Evolutionary conservation across 2,888 invertebrate species (phyloP).

Genomic region (Philhelius pedissequus): DNA sequence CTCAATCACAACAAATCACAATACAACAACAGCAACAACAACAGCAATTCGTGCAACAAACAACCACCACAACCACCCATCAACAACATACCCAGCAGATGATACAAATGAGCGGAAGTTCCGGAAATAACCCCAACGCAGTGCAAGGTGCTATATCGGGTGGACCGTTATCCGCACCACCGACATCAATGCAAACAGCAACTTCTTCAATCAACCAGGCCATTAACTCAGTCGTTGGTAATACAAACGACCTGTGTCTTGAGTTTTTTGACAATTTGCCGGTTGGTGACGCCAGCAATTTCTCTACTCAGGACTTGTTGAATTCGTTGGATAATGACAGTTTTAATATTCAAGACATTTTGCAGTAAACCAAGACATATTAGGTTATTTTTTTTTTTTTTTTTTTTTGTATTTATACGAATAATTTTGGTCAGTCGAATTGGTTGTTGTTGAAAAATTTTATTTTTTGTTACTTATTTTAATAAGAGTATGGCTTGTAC

Average conservation of each 20-base stretch:
- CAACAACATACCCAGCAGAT: conserved; percentile 76
- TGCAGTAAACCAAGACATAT: conserved; percentile 77
- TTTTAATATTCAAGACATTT: conserved; percentile 85
- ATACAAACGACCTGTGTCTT: conserved; percentile 85
- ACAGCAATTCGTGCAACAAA: conserved; percentile 77
- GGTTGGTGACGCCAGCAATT: conserved; percentile 86
- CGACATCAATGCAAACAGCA: conserved; percentile 69
- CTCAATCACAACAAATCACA: conserved; percentile 84
- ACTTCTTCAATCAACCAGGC: conserved; percentile 77
- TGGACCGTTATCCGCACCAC: conserved; percentile 39
- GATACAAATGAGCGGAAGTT: conserved; percentile 73
- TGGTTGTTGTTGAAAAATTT: conserved; percentile 29
- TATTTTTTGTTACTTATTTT: conserved; percentile 19
- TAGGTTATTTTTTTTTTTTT: conserved; percentile 39
- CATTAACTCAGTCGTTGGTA: conserved; percentile 78
- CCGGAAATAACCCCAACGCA: conserved; percentile 49
- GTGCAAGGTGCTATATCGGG: conserved; percentile 50
- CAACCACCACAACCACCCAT: conserved; percentile 74
- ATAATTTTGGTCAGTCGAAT: conserved; percentile 28
- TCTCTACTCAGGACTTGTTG: conserved; percentile 90
- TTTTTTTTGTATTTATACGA: not conserved
- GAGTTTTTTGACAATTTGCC: conserved; percentile 92
- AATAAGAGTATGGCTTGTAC: conserved; percentile 16
- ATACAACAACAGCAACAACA: conserved; percentile 78
- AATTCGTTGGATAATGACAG: conserved; percentile 90